These are phyloP conservation scores for Sorex fumeus DNA, from an alignment of 2,113 vertebrate genomes.

Conservation along the genomic window DNA sequence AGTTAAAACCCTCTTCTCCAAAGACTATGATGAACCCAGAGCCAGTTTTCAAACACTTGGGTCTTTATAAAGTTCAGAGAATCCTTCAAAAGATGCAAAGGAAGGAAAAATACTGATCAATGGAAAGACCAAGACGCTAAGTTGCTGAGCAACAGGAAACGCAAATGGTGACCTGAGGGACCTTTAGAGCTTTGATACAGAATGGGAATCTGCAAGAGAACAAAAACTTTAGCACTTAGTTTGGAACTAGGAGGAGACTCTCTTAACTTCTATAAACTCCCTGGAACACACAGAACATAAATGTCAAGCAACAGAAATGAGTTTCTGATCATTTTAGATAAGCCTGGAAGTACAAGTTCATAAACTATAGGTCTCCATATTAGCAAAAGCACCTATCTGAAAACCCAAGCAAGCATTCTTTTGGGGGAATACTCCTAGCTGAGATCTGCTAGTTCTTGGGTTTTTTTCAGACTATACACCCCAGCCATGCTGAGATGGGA, in stretches of 20 bases:
- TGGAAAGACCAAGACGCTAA: slow-evolving; percentile 29
- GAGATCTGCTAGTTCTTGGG: no score
- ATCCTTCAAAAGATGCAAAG: slow-evolving; percentile 33
- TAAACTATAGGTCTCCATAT: neutral
- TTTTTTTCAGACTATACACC: no score
- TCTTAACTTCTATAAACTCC: neutral
- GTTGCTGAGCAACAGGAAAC: neutral
- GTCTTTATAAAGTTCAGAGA: slow-evolving; percentile 49
- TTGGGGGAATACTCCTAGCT: no score
- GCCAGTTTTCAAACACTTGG: neutral
- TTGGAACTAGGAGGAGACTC: neutral
- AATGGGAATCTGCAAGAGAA: neutral
- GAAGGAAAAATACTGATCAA: slow-evolving; percentile 52
- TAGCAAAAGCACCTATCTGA: neutral
- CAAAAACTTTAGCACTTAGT: neutral
- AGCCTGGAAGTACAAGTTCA: neutral
- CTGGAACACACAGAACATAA: neutral
- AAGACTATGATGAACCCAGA: neutral
- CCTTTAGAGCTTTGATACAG: neutral
- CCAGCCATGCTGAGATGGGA: no score
- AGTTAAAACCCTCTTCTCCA: slow-evolving; percentile 8
- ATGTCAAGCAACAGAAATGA: neutral
- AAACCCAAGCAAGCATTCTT: neutral
- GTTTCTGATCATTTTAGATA: neutral
- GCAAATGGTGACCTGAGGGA: neutral